These are phyloP conservation scores for Muscicapa adusta DNA, from an alignment of 2,113 vertebrate species.

Conservation along the genomic window DNA sequence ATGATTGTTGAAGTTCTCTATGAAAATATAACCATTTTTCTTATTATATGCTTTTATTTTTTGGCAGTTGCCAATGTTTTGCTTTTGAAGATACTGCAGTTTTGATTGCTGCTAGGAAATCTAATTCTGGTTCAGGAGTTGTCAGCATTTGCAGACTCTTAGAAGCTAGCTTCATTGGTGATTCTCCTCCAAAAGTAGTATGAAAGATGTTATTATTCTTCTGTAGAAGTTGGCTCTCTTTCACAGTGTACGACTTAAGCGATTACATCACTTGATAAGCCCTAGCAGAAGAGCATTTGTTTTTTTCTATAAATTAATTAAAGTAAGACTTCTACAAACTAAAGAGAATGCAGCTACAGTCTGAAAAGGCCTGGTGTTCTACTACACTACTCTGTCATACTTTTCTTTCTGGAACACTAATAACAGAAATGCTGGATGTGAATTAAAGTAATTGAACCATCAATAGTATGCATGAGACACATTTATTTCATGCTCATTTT, in stretches of 20 bases:
- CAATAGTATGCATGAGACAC: background rate
- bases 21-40: background rate
- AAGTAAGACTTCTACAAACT: background rate
- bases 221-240: background rate
- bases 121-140: background rate
- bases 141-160: background rate
- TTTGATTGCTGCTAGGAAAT: background rate
- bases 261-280: background rate
- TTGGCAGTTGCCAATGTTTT: background rate
- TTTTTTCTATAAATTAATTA: background rate
- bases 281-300: background rate
- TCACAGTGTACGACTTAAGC: background rate
- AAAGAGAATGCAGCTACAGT: background rate
- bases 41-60: background rate
- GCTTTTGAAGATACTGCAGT: background rate
- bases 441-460: background rate
- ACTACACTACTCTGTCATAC: background rate
- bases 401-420: background rate
- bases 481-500: background rate
- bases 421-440: background rate
- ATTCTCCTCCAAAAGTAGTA: background rate
- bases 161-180: background rate
- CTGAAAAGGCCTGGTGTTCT: background rate
- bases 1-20: background rate
- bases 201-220: background rate